phyloP scores from a whole-genome alignment of 92 coral and sea anemone genomes.

The Hydrozoanthus gracilis region DNA sequence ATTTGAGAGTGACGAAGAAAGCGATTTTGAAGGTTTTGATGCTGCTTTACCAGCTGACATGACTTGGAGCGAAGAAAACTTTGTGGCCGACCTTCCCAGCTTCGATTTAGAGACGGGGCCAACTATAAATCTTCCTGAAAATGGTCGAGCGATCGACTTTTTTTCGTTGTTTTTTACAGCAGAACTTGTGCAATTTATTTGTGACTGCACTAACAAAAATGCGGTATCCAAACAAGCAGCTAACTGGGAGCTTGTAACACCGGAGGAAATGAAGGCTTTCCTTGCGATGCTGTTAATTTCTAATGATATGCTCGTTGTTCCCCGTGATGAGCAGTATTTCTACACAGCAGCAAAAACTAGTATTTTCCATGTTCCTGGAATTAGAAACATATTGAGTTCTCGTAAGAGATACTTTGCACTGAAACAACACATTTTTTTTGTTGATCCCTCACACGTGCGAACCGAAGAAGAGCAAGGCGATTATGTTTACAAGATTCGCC shows the following conservation, averaged over 20 bases:
- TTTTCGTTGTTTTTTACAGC: constrained; percentile 28
- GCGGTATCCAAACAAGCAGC: constrained; percentile 38
- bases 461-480: constrained; percentile 49
- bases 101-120: constrained; percentile 49
- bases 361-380: constrained; percentile 29
- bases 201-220: constrained; percentile 52
- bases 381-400: constrained; percentile 3
- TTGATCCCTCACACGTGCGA: constrained; percentile 40
- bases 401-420: constrained; percentile 31
- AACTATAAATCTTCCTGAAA: constrained; percentile 40
- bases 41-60: constrained; percentile 43
- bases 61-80: constrained; percentile 37
- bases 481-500: constrained; percentile 53
- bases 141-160: constrained; percentile 48
- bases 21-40: constrained; percentile 50
- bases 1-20: constrained; percentile 52
- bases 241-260: constrained; percentile 42
- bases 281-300: constrained; percentile 53
- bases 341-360: constrained; percentile 24
- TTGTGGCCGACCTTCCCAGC: constrained; percentile 43
- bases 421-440: constrained; percentile 45
- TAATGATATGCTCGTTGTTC: constrained; percentile 56
- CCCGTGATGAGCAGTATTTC: constrained; percentile 52
- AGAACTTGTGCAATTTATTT: constrained; percentile 37
- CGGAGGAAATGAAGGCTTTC: constrained; percentile 53